Percentiles rank a stretch among this genome's conserved stretches.
phyloP scores from a whole-genome alignment of 2,113 vertebrate species.

The Gallinago media region DNA sequence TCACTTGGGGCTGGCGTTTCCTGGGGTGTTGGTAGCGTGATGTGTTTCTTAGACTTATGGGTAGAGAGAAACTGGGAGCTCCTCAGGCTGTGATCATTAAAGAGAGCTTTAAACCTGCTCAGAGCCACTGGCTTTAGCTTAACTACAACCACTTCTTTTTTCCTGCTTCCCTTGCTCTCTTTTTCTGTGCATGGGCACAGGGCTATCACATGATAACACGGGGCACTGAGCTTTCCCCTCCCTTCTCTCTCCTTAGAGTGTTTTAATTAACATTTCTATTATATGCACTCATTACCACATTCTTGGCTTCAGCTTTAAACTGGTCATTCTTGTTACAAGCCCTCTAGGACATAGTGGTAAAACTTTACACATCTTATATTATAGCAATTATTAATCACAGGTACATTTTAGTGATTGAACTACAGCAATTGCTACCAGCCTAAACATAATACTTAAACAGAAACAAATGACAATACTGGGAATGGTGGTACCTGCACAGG shows the following conservation, averaged over 20 bases:
- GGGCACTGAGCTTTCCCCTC: background rate
- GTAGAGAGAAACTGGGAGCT: background rate
- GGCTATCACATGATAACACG: conserved; percentile 23
- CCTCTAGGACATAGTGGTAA: conserved; percentile 61
- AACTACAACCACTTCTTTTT: background rate
- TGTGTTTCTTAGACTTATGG: background rate
- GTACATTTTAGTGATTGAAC: conserved; percentile 41
- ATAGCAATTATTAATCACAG: conserved; percentile 66
- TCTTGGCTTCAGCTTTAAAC: conserved; percentile 58
- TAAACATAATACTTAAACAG: conserved; percentile 14
- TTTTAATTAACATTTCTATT: conserved; percentile 70
- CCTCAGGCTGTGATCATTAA: background rate
- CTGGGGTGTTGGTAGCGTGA: accelerated
- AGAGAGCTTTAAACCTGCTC: background rate
- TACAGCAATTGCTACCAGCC: conserved; percentile 38
- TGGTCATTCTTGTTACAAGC: conserved; percentile 61
- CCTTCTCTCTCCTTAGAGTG: background rate
- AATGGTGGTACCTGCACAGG: background rate
- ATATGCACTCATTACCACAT: conserved; percentile 63
- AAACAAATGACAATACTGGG: conserved; percentile 39
- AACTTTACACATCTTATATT: conserved; percentile 57
- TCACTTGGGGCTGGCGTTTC: background rate
- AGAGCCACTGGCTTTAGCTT: background rate
- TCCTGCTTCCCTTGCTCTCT: background rate
- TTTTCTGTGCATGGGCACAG: background rate